A percentile compares a stretch with the other conserved stretches of the same genome.
These are phyloP conservation scores for Protaetia brevitarsis DNA, from an alignment of 1,140 invertebrate genomes.

Conservation along the genomic window DNA sequence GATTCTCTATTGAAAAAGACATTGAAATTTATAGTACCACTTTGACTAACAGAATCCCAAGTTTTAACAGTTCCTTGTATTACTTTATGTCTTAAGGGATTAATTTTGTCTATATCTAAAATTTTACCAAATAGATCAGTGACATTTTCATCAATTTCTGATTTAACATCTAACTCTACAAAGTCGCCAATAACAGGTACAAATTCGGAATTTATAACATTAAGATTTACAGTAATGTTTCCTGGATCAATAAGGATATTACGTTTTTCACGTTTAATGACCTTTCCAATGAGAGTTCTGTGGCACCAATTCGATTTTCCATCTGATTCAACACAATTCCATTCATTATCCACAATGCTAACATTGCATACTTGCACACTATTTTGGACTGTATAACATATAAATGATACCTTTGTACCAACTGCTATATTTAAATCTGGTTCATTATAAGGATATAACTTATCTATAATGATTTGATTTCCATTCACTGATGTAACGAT, in stretches of 20 bases:
- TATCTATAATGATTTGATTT: constrained; percentile 27
- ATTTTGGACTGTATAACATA: constrained; percentile 24
- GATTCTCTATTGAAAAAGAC: constrained; percentile 56
- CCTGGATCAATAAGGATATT: constrained; percentile 33
- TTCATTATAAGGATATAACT: constrained; percentile 33
- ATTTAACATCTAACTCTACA: constrained; percentile 56
- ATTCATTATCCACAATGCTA: constrained; percentile 35
- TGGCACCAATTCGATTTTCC: constrained; percentile 33
- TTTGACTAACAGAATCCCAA: constrained; percentile 49
- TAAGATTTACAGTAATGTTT: constrained; percentile 41
- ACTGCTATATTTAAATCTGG: constrained; percentile 25
- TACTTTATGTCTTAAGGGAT: constrained; percentile 54
- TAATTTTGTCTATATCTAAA: constrained; percentile 56
- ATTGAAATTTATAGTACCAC: constrained; percentile 53
- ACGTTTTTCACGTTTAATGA: constrained; percentile 35
- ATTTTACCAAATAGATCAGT: constrained; percentile 53
- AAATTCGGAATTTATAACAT: constrained; percentile 48
- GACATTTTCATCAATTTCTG: constrained; percentile 55
- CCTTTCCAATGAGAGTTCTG: constrained; percentile 39
- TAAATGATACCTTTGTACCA: constrained; percentile 37
- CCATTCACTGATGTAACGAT: constrained; percentile 22
- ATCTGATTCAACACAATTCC: constrained; percentile 31
- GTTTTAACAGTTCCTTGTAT: constrained; percentile 53
- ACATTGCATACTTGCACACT: constrained; percentile 32
- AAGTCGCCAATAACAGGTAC: constrained; percentile 62